Evolutionary conservation across 2,888 invertebrate species (phyloP).

Genomic region (Pollenia griseotomentosa): DNA sequence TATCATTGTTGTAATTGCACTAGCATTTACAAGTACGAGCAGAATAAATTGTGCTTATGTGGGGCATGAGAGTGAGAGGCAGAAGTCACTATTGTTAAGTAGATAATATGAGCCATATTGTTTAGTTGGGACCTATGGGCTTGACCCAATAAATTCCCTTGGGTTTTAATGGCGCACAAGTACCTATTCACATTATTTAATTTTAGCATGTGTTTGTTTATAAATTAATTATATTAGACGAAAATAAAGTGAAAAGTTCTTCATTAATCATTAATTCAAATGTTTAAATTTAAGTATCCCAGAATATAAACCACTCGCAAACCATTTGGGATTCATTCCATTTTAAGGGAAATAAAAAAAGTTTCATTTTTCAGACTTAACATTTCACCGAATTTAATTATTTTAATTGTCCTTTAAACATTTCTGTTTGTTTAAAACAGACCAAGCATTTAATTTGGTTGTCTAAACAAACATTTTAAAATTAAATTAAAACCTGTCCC

Average conservation of each 20-base stretch:
- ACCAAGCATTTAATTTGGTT: background rate
- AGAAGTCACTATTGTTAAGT: conserved; percentile 11
- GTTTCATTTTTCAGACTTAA: background rate
- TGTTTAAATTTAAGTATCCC: background rate
- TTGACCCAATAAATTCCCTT: conserved; percentile 43
- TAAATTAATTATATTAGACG: conserved; percentile 20
- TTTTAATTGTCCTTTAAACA: background rate
- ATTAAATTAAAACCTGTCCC: background rate
- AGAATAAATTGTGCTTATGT: conserved; percentile 36
- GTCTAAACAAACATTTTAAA: conserved; percentile 5
- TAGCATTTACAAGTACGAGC: conserved; percentile 14
- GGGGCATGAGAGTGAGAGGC: background rate
- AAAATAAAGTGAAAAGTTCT: background rate
- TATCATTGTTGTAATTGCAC: conserved; percentile 32
- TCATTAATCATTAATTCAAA: conserved; percentile 26
- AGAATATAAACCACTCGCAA: background rate
- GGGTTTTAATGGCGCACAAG: conserved; percentile 3
- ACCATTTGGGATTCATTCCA: conserved; percentile 3
- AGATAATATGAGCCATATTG: conserved; percentile 27
- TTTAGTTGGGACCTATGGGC: conserved; percentile 26
- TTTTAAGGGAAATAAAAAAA: background rate
- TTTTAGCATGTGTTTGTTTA: conserved; percentile 16
- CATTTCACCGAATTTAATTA: background rate
- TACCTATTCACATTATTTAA: conserved; percentile 26
- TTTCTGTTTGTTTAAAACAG: background rate